Base-by-base conservation (phyloP, 2,113 vertebrate genomes). In the Paramormyrops kingsleyae region DNA sequence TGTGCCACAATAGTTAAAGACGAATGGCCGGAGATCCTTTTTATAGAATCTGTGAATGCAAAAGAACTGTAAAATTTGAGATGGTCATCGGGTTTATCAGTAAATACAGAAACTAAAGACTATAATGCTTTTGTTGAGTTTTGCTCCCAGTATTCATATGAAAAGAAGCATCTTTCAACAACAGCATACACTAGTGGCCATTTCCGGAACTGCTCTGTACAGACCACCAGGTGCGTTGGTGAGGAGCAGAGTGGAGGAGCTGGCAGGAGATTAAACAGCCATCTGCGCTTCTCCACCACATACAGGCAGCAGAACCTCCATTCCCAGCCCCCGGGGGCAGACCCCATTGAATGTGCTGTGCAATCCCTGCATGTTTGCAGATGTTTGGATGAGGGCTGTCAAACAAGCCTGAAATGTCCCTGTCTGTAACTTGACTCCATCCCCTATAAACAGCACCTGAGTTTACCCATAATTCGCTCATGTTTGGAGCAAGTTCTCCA, bases 401-500 rank as follows among this genome's bases (percentile, higher is more conserved):
- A 87, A 9, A 56, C 85, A 39, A 50, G 49, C n/a, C 44, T 86
- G 83, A 86, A 46, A 50, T 27, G 19, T n/a, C 21, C 85, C 35
- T 42, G 85, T 17, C 31, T 56, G 83, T 46, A 47, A 42, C 35
- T 10, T 46, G 39, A 42, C 35, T 46, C 44, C 42, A 19, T 27
- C 85, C 50, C 49, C 85, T 86, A 86, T 86, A 50, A 86, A 86
- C 83, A 86, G 31, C 85, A 87, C 85, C 85, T 87, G 85, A 87
- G 85, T n/a, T 27, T 53, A 19, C 24, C 49, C 47, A 35, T 35
- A 27, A 56, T 27, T 6, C 12, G 35, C 35, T 56, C 13, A 49
- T 53, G 24, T 87, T 52, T 95, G 49, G 49, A 27, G 49, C n/a
- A 53, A 19, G 50, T 27, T 49, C 83, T 86, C 12, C 42, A 87